Evolutionary conservation across 2,888 invertebrate species (phyloP).

Genomic region (Idaea biselata): DNA sequence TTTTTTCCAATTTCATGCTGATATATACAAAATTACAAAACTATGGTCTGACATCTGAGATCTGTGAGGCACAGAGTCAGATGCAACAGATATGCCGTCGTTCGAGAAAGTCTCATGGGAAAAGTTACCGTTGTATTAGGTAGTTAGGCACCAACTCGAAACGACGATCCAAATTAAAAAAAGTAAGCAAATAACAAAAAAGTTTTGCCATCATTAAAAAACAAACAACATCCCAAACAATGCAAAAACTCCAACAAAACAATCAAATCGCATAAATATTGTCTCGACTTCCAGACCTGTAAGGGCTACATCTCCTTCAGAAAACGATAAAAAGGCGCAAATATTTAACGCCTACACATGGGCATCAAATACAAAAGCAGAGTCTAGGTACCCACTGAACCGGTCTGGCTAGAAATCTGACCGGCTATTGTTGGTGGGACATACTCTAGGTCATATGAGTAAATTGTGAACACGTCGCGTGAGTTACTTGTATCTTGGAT

Average conservation of each 20-base stretch:
- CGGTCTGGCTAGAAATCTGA: constrained; percentile 65
- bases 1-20: too few relatives aligned
- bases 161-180: too few relatives aligned
- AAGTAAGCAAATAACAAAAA: too few relatives aligned
- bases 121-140: too few relatives aligned
- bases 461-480: constrained; percentile 3
- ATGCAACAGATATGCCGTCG: too few relatives aligned
- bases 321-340: constrained; percentile 29
- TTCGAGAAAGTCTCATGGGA: too few relatives aligned
- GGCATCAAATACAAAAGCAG: constrained; percentile 19
- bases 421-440: constrained; percentile 50
- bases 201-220: too few relatives aligned
- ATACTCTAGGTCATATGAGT: constrained; percentile 47
- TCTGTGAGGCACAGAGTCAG: too few relatives aligned
- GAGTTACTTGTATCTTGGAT: not conserved
- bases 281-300: not conserved
- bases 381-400: constrained; percentile 34
- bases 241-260: not conserved
- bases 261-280: not conserved
- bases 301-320: not conserved
- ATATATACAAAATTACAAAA: too few relatives aligned
- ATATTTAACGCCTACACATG: not conserved
- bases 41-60: too few relatives aligned
- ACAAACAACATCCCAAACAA: not conserved
- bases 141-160: too few relatives aligned